These are phyloP conservation scores for Anarhynchus alexandrinus DNA, from an alignment of 2,113 vertebrate species.

Conservation along the genomic window DNA sequence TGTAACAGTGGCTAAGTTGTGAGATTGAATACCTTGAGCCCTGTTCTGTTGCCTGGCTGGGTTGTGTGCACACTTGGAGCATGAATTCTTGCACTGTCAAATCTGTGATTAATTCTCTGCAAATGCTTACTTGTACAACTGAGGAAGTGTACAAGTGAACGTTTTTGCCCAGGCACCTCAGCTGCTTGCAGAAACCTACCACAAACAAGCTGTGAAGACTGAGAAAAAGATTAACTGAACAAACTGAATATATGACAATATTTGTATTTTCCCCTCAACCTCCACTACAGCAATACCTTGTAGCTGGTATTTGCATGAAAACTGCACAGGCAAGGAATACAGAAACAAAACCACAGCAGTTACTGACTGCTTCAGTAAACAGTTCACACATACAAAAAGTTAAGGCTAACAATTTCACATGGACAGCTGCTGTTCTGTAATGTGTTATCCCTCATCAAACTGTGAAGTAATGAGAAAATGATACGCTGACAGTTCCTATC, in stretches of 20 bases:
- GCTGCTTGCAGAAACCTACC: not conserved
- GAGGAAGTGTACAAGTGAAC: not conserved
- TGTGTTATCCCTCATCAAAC: not conserved
- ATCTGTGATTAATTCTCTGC: constrained; percentile 10
- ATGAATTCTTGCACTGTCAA: not conserved
- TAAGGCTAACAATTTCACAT: not conserved
- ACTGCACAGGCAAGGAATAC: not conserved
- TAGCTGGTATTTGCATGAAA: not conserved
- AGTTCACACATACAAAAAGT: not conserved
- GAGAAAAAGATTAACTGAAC: not conserved
- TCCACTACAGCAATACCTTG: not conserved
- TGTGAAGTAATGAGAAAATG: constrained; percentile 28
- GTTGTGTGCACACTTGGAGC: not conserved
- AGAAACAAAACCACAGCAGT: not conserved
- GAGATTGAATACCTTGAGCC: not conserved
- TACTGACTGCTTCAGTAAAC: not conserved
- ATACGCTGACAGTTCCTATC: not conserved
- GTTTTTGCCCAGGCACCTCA: not conserved
- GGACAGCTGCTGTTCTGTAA: not conserved
- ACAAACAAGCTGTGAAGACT: not conserved
- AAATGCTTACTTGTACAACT: not conserved
- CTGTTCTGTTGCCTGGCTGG: not conserved
- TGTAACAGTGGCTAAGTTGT: not conserved
- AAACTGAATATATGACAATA: not conserved
- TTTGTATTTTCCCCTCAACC: not conserved